Conservation (phyloP, 2,888 invertebrate genomes). For the Helobdella robusta region DNA sequence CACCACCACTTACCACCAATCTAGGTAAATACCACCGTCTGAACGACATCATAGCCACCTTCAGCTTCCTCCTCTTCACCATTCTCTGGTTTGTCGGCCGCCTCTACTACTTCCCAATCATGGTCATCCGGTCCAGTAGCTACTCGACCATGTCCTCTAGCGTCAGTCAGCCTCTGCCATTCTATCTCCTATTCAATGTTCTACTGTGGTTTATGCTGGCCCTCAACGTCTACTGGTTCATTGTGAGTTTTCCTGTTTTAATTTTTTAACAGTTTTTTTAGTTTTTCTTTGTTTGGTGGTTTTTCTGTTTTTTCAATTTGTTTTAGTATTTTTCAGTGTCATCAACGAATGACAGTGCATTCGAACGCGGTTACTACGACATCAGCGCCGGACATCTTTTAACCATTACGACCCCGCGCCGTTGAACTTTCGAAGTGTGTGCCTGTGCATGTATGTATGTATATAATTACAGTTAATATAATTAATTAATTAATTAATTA, state of each 20-base stretch:
- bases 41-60: constrained; percentile 35
- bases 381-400: no score
- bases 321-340: neutral
- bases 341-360: no score
- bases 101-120: constrained; percentile 46
- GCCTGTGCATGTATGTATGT: no score
- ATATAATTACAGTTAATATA: no score
- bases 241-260: constrained; percentile 37
- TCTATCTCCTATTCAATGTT: constrained; percentile 41
- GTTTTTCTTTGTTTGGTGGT: neutral
- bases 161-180: constrained; percentile 35
- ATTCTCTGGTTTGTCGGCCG: constrained; percentile 39
- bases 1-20: neutral
- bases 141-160: constrained; percentile 34
- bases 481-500: no score
- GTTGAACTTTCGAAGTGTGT: no score
- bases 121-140: constrained; percentile 41
- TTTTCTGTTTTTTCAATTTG: neutral
- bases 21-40: constrained; percentile 30
- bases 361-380: no score
- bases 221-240: constrained; percentile 48
- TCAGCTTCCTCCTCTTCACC: constrained; percentile 37
- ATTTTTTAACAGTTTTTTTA: neutral
- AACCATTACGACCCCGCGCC: no score
- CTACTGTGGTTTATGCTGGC: constrained; percentile 42